These are phyloP conservation scores for Thaumetopoea pityocampa DNA, from an alignment of 1,140 invertebrate species.

Conservation along the genomic window DNA sequence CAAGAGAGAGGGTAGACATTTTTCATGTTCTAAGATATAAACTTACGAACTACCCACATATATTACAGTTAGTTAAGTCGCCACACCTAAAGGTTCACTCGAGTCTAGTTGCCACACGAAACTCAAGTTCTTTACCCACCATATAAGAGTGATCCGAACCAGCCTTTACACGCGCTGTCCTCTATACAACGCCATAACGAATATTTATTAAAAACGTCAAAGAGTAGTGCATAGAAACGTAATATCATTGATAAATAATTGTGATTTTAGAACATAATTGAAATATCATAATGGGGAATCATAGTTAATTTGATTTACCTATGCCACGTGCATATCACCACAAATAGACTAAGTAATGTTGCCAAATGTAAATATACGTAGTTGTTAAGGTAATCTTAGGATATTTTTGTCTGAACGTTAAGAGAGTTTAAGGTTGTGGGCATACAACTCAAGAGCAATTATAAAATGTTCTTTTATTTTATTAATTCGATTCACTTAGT, in stretches of 20 bases:
- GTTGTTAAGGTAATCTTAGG: constrained; percentile 30
- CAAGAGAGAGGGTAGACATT: no score
- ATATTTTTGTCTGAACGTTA: constrained; percentile 41
- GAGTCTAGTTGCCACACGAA: no score
- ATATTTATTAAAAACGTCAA: no score
- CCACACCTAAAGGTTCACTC: no score
- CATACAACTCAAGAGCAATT: constrained; percentile 21
- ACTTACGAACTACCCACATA: no score
- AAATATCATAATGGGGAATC: constrained; percentile 58
- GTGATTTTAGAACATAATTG: constrained; percentile 54
- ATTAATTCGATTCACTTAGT: not conserved
- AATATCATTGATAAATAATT: constrained; percentile 49
- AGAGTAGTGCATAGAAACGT: constrained; percentile 16
- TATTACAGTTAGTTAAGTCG: no score
- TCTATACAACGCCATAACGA: no score
- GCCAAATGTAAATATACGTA: constrained; percentile 67
- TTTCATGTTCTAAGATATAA: no score
- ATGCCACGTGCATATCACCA: constrained; percentile 67
- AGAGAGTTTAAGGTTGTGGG: constrained; percentile 44
- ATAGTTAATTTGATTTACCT: constrained; percentile 41
- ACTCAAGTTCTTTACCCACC: no score
- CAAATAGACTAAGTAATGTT: constrained; percentile 64
- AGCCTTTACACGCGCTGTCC: no score
- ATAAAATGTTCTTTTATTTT: not conserved
- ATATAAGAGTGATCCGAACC: no score